phyloP scores from a whole-genome alignment of 2,888 invertebrate genomes.

The Camptogramma bilineatum region DNA sequence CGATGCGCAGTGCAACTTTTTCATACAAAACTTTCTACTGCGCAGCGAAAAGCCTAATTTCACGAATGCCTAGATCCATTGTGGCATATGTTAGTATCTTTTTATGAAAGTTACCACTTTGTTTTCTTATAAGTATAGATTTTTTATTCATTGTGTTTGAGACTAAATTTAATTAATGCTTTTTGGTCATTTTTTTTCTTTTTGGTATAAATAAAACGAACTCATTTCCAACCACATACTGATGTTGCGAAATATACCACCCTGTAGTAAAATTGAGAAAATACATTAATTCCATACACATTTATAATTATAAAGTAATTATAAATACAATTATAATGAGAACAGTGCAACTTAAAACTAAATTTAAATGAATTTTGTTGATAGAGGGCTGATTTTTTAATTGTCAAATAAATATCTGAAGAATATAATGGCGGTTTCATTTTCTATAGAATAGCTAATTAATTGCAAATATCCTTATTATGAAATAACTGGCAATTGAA shows the following conservation, averaged over 20 bases:
- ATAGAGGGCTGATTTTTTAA: too few species aligned
- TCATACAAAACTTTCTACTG: too few species aligned
- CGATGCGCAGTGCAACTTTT: too few species aligned
- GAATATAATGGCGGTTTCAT: too few species aligned
- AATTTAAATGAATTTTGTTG: slow-evolving; percentile 9
- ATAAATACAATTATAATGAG: slow-evolving; percentile 8
- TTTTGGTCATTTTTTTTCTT: background rate
- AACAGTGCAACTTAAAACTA: slow-evolving; percentile 34
- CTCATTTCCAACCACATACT: background rate
- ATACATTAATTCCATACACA: slow-evolving; percentile 15
- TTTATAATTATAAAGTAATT: slow-evolving; percentile 18
- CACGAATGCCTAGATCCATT: too few species aligned
- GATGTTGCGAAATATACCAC: slow-evolving; percentile 11
- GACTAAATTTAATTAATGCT: too few species aligned
- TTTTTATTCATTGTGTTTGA: too few species aligned
- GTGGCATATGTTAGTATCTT: too few species aligned
- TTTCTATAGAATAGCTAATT: background rate
- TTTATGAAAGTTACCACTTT: too few species aligned
- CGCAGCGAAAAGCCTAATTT: too few species aligned
- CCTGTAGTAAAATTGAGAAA: slow-evolving; percentile 20
- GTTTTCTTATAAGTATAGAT: too few species aligned
- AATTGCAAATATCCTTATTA: background rate
- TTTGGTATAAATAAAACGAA: slow-evolving; percentile 12
- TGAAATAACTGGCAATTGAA: background rate
- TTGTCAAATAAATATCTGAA: too few species aligned